Evolutionary conservation across 2,888 invertebrate species (phyloP), one percentile per base, ranked within the genome.

Genomic region (Stomorhina lunata): DNA sequence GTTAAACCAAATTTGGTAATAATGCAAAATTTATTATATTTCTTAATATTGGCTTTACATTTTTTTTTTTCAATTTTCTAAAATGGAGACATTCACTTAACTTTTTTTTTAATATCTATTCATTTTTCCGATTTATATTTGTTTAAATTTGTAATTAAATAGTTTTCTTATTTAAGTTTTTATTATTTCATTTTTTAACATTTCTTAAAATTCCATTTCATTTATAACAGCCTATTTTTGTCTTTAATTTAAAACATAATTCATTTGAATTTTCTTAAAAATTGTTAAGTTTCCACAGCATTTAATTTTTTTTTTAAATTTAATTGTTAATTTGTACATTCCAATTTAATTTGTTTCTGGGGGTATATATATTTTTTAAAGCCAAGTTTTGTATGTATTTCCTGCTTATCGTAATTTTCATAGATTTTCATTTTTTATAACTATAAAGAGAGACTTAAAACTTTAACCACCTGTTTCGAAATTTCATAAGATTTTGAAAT

Each of bases 181-280:
- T n/a, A n/a, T n/a, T n/a, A n/a, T 25, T 48, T 43, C 12, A 32
- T 81, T 84, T 80, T 78, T 75, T 83, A 81, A 80, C 84, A 84
- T 80, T 85, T 84, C 81, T 85, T 85, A 32, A 77, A 85, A 84
- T 84, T 85, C 73, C 84, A 77, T 75, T 48, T 69, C 59, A 81
- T 81, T 72, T 66, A 61, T 83, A 82, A 86, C 85, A 83, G 81
- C 65, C 63, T 84, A 80, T 85, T 85, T 48, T 73, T 80, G 32
- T 86, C n/a, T n/a, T n/a, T n/a, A n/a, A n/a, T n/a, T n/a, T n/a
- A n/a, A n/a, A n/a, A n/a, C n/a, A n/a, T 85, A 86, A 86, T 65
- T 75, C 86, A 88, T 84, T 87, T 85, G 85, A 87, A 86, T 86
- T 87, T 88, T 88, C 85, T 87, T 86, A 84, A 78, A 86, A 86